phyloP scores from a whole-genome alignment of 2,888 invertebrate species.

The Drosophila nr. medialis region DNA sequence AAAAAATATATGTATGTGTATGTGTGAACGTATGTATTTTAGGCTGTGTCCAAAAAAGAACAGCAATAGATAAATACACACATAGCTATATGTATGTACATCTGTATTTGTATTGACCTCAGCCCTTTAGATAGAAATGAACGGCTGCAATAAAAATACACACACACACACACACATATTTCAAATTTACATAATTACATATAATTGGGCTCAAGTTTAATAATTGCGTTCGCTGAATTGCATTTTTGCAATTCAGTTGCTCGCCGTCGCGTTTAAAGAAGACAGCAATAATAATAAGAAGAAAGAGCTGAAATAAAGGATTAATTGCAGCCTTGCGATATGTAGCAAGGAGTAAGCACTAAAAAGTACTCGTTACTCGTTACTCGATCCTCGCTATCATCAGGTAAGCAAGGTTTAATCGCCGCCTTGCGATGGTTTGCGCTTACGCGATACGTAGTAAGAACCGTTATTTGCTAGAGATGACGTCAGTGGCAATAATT shows the following conservation, averaged over 20 bases:
- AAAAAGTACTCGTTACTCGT: neutral
- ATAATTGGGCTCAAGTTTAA: slow-evolving; percentile 11
- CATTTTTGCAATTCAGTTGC: slow-evolving; percentile 32
- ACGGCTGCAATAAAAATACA: slow-evolving; percentile 37
- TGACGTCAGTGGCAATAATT: neutral
- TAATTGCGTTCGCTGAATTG: neutral
- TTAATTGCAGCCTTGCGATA: neutral
- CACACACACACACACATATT: neutral
- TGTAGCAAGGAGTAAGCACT: neutral
- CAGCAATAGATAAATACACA: neutral
- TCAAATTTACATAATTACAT: neutral
- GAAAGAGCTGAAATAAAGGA: neutral
- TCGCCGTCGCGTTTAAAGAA: slow-evolving; percentile 25
- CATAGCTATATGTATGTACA: slow-evolving; percentile 9
- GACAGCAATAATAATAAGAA: slow-evolving; percentile 3
- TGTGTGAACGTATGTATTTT: neutral
- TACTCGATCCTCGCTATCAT: neutral
- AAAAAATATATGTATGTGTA: neutral
- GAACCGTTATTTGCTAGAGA: neutral
- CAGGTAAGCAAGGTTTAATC: neutral
- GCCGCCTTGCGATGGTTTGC: neutral
- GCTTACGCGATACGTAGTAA: neutral
- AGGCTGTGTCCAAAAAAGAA: neutral
- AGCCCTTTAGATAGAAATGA: slow-evolving; percentile 39
- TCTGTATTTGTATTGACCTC: slow-evolving; percentile 13